Percentiles rank a stretch among this genome's conserved stretches.
These are phyloP conservation scores for Rafetus swinhoei DNA, from an alignment of 2,113 vertebrate genomes.

Conservation along the genomic window DNA sequence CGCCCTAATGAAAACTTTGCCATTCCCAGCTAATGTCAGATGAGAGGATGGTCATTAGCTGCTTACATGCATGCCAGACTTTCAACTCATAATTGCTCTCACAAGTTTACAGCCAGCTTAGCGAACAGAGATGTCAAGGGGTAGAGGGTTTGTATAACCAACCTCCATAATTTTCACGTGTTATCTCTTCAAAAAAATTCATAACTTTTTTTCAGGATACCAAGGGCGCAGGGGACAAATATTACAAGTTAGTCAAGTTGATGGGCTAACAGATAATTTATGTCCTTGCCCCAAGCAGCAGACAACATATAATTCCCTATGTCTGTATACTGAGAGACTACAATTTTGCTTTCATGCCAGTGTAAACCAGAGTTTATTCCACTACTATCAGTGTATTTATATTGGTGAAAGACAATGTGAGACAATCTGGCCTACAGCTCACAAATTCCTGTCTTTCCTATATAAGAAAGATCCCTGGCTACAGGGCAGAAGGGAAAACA, in stretches of 20 bases:
- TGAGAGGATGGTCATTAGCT: neutral
- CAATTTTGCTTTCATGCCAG: fast-evolving
- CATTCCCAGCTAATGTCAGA: neutral
- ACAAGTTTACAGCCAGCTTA: neutral
- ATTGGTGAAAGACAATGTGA: fast-evolving
- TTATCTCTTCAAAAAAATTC: fast-evolving
- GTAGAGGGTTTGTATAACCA: fast-evolving
- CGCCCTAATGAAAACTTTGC: neutral
- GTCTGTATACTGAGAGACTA: fast-evolving
- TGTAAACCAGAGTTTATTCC: fast-evolving
- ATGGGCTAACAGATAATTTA: fast-evolving
- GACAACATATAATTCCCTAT: fast-evolving
- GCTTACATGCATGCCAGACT: neutral
- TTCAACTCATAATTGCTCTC: neutral
- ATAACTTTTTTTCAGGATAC: fast-evolving
- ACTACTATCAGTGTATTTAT: fast-evolving
- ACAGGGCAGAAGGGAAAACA: neutral
- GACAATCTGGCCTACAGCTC: fast-evolving
- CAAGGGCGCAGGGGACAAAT: fast-evolving
- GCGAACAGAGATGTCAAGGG: fast-evolving
- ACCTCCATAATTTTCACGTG: fast-evolving
- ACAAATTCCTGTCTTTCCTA: neutral
- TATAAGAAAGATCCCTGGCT: neutral
- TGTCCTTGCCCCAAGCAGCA: fast-evolving
- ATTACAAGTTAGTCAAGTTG: neutral